Base-by-base conservation (phyloP, 2,113 vertebrate genomes). In the Melanerpes formicivorus region DNA sequence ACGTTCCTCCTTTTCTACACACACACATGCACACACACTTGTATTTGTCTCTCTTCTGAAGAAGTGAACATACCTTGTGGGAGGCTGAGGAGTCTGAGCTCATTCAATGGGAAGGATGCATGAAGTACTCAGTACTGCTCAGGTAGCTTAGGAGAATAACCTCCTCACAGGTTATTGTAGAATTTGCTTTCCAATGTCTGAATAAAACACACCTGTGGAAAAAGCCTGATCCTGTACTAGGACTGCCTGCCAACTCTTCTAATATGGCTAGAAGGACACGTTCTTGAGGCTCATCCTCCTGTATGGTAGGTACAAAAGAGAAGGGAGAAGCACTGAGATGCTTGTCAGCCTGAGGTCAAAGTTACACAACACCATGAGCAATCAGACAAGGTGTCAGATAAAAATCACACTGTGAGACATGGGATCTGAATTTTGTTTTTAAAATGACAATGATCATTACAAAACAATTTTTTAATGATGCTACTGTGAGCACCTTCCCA, bases 221-320 rank as follows among this genome's bases (percentile, higher is more conserved):
- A 44, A 74, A 42, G 60, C 17, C 55, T 42, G 56, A 59, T 64
- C 27, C 40, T 85, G 1, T 22, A 37, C 11, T 48, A 27, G 14
- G 18, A 37, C 34, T 30, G 22, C 14, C 26, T 6, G 2, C n/a
- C 69, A n/a, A 69, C 40, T 62, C 11, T 58, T 44, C 26, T 62
- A 18, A 27, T 5, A 11, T 7, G 32, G 30, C 46, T 55, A 26
- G 29, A 26, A 26, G 58, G 34, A 60, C 22, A 16, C 0, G 0
- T 60, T 27, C 29, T 15, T 0, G 0, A 27, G 58, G 22, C 10
- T 75, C 2, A 1, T 67, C 27, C 44, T 75, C 34, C 52, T 56
- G 4, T 29, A 16, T 0, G 2, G 25, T 5, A 73, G 2, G 25
- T 5, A 73, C 16, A 29, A 74, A 80, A 48, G 12, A 56, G 74